These are phyloP conservation scores for Tenebrosternarchus preto DNA, from an alignment of 2,113 vertebrate genomes.

Conservation along the genomic window DNA sequence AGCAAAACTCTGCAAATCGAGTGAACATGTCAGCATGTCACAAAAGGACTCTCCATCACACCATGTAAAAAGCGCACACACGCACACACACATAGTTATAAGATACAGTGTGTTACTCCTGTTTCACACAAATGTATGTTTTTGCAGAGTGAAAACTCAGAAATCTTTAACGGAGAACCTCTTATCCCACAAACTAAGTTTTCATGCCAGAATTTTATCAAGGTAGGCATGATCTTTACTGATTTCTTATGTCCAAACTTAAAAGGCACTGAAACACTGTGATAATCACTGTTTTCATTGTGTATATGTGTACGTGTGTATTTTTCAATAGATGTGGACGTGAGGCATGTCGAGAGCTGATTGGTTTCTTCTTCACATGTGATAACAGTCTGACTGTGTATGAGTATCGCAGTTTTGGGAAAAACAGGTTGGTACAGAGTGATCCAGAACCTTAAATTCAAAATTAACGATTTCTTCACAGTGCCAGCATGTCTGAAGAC, in stretches of 20 bases:
- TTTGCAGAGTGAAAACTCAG: constrained; percentile 78
- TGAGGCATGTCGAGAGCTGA: constrained; percentile 79
- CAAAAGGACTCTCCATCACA: constrained; percentile 51
- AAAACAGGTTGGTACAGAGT: constrained; percentile 73
- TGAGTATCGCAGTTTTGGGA: constrained; percentile 81
- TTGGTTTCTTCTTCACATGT: constrained; percentile 79
- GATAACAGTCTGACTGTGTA: constrained; percentile 80
- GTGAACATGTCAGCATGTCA: constrained; percentile 42
- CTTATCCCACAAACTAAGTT: constrained; percentile 78
- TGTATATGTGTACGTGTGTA: background rate
- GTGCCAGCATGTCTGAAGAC: background rate
- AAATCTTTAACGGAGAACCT: constrained; percentile 80
- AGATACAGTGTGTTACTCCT: background rate
- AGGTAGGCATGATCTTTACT: constrained; percentile 66
- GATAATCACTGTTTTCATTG: background rate
- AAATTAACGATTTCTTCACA: background rate
- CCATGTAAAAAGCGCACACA: constrained; percentile 40
- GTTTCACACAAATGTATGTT: constrained; percentile 37
- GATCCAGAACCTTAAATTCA: background rate
- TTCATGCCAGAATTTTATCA: constrained; percentile 79
- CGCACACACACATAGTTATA: background rate
- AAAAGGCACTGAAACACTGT: background rate
- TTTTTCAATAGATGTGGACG: constrained; percentile 75
- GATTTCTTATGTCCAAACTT: background rate
- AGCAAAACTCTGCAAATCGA: constrained; percentile 66